phyloP scores from a whole-genome alignment of 2,888 invertebrate genomes.

The Thymelicus lineola region DNA sequence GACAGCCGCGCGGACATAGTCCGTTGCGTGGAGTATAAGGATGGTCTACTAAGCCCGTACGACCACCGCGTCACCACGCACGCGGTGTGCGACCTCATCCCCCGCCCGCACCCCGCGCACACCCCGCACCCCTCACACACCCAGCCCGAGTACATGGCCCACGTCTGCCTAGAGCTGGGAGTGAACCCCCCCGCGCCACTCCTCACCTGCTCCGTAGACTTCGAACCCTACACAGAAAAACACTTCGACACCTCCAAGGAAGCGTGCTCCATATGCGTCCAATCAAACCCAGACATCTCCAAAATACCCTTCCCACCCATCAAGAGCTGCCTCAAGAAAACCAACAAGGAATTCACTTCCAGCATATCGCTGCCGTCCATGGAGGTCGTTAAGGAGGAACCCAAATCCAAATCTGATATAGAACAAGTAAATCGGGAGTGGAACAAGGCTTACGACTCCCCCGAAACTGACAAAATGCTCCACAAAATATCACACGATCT shows the following conservation, averaged over 20 bases:
- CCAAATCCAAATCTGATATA: slow-evolving; percentile 63
- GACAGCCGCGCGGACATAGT: slow-evolving; percentile 80
- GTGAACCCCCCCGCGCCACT: slow-evolving; percentile 58
- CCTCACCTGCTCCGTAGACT: slow-evolving; percentile 67
- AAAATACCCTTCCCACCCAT: slow-evolving; percentile 70
- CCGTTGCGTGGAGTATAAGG: slow-evolving; percentile 77
- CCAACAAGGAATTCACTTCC: slow-evolving; percentile 59
- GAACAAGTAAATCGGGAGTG: slow-evolving; percentile 72
- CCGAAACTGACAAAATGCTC: slow-evolving; percentile 87
- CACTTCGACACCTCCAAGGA: slow-evolving; percentile 66
- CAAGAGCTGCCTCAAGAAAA: slow-evolving; percentile 78
- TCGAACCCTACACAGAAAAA: slow-evolving; percentile 65
- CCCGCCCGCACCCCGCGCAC: slow-evolving; percentile 47
- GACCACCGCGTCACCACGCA: slow-evolving; percentile 58
- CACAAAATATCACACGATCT: slow-evolving; percentile 93
- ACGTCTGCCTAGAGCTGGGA: slow-evolving; percentile 85
- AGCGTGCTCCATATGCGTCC: slow-evolving; percentile 71
- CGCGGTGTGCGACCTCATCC: slow-evolving; percentile 76
- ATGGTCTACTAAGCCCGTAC: slow-evolving; percentile 57
- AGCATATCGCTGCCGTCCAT: slow-evolving; percentile 73
- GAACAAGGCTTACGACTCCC: slow-evolving; percentile 69
- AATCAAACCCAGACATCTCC: slow-evolving; percentile 74
- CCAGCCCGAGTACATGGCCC: slow-evolving; percentile 64
- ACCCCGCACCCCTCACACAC: slow-evolving; percentile 43
- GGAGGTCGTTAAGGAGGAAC: slow-evolving; percentile 57